Base-by-base conservation (phyloP, 2,113 vertebrate species). In the Gorsachius goisagi region DNA sequence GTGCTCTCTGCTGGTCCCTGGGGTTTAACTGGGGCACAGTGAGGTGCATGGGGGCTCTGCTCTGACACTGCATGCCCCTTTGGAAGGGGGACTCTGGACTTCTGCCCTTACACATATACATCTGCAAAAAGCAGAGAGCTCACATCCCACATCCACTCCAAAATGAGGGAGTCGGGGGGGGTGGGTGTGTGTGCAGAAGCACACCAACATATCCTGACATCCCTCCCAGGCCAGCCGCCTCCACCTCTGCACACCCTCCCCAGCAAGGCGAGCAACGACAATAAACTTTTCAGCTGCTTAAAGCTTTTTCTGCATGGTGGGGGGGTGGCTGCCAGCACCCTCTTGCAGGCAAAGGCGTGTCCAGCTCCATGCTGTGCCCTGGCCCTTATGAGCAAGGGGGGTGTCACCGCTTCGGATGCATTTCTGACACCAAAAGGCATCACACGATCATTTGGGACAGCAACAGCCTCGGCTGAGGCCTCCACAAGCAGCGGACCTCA, bases 351-450 rank as follows among this genome's bases (percentile, higher is more conserved):
- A 10, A 15, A 24, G 45, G 13, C 4, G 7, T 37, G 60, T 14
- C n/a, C 11, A 19, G 75, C 37, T 41, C 49, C 0, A 1, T 8
- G 39, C 58, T 15, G 27, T 10, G 39, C 24, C 47, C 44, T 8
- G n/a, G 5, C 20, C 56, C 33, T 7, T 11, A 17, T 9, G 37
- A 33, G 35, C 27, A 5, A 4, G 5, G 2, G 12, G 14, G 13
- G 12, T 21, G 39, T 35, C 3, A 1, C 37, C 13, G 21, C n/a
- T 49, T 11, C 19, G 0, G 7, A 1, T 1, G 1, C 5, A 8
- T 33, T 59, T n/a, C 20, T n/a, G 52, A 5, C 14, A 2, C 22
- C 0, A 14, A n/a, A 21, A 5, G 2, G 26, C 32, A 44, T 47
- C 50, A 7, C 33, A 5, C 2, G 1, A 26, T 32, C 41, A 20